Conservation (phyloP, 2,888 invertebrate species). For the Chloromyia formosa region DNA sequence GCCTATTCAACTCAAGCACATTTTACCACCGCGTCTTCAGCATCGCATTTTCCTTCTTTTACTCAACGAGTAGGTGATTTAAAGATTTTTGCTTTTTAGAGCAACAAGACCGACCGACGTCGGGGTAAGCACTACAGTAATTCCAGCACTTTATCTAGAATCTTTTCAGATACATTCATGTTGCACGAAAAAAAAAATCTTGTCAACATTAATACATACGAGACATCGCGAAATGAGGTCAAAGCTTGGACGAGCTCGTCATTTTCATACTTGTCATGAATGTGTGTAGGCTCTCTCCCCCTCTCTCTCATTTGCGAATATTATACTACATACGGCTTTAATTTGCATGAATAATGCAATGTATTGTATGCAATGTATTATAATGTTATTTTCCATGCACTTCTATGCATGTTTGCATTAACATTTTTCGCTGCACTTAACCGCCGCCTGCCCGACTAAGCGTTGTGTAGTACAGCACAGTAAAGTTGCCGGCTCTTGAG, state of each 20-base stretch:
- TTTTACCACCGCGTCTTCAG: no score
- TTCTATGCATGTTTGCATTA: background rate
- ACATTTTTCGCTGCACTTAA: background rate
- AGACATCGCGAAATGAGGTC: slow-evolving; percentile 15
- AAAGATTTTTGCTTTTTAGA: no score
- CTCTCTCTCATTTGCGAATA: slow-evolving; percentile 23
- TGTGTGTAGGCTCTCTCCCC: background rate
- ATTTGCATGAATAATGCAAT: slow-evolving; percentile 38
- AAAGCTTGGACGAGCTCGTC: slow-evolving; percentile 21
- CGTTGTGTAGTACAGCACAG: background rate
- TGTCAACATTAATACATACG: background rate
- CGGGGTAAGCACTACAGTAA: no score
- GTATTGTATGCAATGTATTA: slow-evolving; percentile 1
- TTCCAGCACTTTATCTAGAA: background rate
- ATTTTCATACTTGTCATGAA: slow-evolving; percentile 33
- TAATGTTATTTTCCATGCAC: no score
- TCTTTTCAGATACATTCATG: background rate
- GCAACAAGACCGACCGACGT: no score
- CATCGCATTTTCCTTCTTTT: no score
- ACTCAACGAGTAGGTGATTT: no score
- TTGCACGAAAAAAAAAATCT: background rate
- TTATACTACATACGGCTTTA: background rate
- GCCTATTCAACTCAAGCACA: no score
- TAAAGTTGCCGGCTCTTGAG: background rate
- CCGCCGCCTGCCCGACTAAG: background rate